A percentile compares a stretch with the other conserved stretches of the same genome.
phyloP scores from a whole-genome alignment of 2,888 invertebrate species.

The Adelognathus sp. region DNA sequence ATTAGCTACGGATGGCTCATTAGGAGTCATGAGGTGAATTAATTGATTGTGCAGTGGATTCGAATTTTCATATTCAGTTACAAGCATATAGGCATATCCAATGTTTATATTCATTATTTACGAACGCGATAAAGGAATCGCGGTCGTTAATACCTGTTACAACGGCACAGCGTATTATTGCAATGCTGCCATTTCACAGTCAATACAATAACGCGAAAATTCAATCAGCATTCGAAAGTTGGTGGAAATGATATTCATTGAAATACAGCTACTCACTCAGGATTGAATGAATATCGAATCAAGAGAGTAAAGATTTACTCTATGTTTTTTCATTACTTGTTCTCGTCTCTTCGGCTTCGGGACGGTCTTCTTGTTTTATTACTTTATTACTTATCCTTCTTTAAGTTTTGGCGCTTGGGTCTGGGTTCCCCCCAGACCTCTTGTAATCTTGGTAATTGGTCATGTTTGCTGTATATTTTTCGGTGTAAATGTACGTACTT shows the following conservation, averaged over 20 bases:
- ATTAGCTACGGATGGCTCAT: no score
- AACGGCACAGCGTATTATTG: not conserved
- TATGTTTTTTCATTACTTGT: not conserved
- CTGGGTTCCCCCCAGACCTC: no score
- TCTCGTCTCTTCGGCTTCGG: no score
- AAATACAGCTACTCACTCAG: not conserved
- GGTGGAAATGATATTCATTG: not conserved
- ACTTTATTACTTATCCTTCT: no score
- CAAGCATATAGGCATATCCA: not conserved
- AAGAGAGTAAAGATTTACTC: not conserved
- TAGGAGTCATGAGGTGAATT: not conserved
- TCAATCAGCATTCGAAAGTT: not conserved
- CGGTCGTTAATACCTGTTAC: not conserved
- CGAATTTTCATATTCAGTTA: not conserved
- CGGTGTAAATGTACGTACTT: no score
- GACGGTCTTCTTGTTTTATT: no score
- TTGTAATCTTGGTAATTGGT: no score
- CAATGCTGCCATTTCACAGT: not conserved
- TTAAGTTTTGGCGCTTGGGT: no score
- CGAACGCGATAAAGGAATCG: not conserved
- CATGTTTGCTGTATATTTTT: no score
- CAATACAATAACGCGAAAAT: not conserved
- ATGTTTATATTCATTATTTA: constrained; percentile 7
- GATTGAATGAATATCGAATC: not conserved
- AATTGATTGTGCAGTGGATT: not conserved